Conservation (phyloP, 2,888 invertebrate genomes). For the Poecilus cupreus region DNA sequence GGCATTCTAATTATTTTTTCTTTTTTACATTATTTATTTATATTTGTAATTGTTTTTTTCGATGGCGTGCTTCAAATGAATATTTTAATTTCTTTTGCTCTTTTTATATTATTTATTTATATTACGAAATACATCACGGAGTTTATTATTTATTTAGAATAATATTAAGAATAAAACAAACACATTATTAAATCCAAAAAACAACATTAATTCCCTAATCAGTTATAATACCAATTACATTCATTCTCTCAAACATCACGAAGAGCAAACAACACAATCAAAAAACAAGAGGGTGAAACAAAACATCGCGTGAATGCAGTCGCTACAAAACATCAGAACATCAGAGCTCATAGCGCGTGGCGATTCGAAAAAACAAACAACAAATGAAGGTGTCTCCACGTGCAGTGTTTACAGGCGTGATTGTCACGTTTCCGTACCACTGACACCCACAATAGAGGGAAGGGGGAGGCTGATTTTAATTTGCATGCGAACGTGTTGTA, state of each 20-base stretch:
- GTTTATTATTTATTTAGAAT: too few relatives aligned
- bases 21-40: too few relatives aligned
- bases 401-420: conserved; percentile 32
- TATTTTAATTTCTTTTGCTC: too few relatives aligned
- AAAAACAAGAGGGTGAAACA: conserved; percentile 26
- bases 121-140: too few relatives aligned
- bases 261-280: conserved; percentile 23
- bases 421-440: conserved; percentile 26
- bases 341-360: not conserved
- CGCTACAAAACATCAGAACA: not conserved
- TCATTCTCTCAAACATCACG: conserved; percentile 22
- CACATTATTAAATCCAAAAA: not conserved
- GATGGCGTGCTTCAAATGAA: too few relatives aligned
- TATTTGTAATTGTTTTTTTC: too few relatives aligned
- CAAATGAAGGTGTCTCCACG: conserved; percentile 39
- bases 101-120: too few relatives aligned
- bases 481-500: conserved; percentile 36
- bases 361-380: conserved; percentile 33
- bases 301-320: conserved; percentile 21
- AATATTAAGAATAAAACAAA: not conserved
- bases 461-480: not conserved
- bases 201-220: conserved; percentile 25
- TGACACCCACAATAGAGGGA: not conserved
- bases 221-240: not conserved
- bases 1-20: too few relatives aligned